phyloP scores from a whole-genome alignment of 2,113 vertebrate species.

The Malurus melanocephalus region DNA sequence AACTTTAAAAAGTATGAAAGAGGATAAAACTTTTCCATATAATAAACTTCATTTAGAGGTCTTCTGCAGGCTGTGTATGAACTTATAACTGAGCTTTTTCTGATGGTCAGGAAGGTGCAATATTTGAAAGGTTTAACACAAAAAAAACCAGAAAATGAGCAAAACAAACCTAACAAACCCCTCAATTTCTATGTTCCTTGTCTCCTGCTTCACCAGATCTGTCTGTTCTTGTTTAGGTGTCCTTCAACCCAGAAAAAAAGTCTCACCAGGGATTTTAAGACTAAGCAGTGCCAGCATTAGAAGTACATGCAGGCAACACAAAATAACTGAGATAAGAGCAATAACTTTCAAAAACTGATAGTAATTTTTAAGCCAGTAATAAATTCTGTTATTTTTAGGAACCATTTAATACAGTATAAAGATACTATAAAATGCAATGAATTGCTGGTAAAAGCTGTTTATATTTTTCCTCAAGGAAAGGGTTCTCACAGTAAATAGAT shows the following conservation, averaged over 20 bases:
- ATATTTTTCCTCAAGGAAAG: neutral
- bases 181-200: neutral
- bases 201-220: neutral
- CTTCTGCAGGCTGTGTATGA: neutral
- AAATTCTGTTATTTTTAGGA: neutral
- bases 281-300: neutral
- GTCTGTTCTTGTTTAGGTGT: neutral
- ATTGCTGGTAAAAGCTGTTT: neutral
- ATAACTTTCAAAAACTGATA: neutral
- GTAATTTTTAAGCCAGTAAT: neutral
- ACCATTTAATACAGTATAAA: neutral
- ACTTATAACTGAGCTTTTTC: neutral
- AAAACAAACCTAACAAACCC: neutral
- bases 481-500: neutral
- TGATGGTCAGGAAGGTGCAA: neutral
- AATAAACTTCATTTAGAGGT: neutral
- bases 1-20: neutral
- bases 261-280: neutral
- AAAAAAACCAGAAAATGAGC: neutral
- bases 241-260: neutral
- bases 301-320: neutral
- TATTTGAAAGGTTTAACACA: neutral
- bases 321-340: neutral
- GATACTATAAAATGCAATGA: neutral
- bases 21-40: neutral